Evolutionary conservation across 2,113 vertebrate species (phyloP).

Genomic region (Lates calcarifer): DNA sequence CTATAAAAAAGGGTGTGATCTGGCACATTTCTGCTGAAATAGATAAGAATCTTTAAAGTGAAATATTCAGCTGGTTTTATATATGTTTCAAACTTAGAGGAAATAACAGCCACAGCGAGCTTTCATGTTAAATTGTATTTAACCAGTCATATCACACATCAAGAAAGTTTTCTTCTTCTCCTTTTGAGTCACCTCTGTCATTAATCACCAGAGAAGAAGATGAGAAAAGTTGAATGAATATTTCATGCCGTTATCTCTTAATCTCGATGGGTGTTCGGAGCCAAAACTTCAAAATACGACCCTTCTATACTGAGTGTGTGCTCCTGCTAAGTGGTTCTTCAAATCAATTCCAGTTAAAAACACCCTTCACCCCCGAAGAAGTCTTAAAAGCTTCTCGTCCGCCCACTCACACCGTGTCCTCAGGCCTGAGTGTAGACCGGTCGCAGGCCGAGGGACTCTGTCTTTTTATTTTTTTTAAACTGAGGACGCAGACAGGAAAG

Average conservation of each 20-base stretch:
- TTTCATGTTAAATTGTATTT: neutral
- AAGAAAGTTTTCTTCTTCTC: slow-evolving; percentile 7
- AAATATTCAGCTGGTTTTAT: neutral
- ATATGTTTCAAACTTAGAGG: neutral
- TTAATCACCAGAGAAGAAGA: neutral
- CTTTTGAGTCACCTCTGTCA: neutral
- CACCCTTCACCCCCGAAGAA: neutral
- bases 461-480: neutral
- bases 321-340: slow-evolving; percentile 7
- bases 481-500: neutral
- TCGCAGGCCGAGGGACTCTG: neutral
- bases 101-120: neutral
- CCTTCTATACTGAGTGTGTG: neutral
- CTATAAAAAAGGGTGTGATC: too few species aligned
- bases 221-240: slow-evolving; percentile 15
- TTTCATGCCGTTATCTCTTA: neutral
- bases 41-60: neutral
- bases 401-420: neutral
- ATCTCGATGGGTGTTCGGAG: slow-evolving; percentile 9
- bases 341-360: slow-evolving; percentile 25
- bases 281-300: slow-evolving; percentile 5
- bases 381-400: neutral
- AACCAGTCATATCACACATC: neutral
- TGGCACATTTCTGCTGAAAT: neutral
- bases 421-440: neutral